phyloP scores from a whole-genome alignment of 2,888 invertebrate genomes.

The Lepas anatifera region DNA sequence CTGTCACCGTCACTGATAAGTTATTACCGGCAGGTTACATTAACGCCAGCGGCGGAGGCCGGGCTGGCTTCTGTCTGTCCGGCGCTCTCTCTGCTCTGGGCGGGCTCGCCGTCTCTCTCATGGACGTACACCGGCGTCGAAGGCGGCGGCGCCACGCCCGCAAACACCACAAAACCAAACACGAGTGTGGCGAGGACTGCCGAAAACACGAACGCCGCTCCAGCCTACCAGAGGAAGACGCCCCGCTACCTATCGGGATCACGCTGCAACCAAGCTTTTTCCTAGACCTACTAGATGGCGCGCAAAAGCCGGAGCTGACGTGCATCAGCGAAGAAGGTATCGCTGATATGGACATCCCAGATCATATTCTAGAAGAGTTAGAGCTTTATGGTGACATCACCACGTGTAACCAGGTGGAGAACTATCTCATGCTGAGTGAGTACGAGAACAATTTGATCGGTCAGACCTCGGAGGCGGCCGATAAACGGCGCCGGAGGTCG shows the following conservation, averaged over 20 bases:
- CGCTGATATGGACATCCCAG: slow-evolving; percentile 59
- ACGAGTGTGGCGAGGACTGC: slow-evolving; percentile 42
- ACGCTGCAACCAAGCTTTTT: slow-evolving; percentile 1
- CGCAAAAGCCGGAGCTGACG: slow-evolving; percentile 23
- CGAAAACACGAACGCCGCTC: slow-evolving; percentile 20
- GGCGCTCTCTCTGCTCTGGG: slow-evolving; percentile 24
- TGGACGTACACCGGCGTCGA: slow-evolving; percentile 61
- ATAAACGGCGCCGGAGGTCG: not conserved
- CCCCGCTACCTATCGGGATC: not conserved
- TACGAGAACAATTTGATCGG: slow-evolving; percentile 73
- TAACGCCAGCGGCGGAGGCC: slow-evolving; percentile 60
- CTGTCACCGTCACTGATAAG: too few species aligned
- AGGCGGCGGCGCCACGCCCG: slow-evolving; percentile 37
- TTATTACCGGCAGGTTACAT: slow-evolving; percentile 51
- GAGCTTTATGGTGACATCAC: slow-evolving; percentile 28
- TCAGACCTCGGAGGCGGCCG: slow-evolving; percentile 49
- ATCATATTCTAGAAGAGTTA: slow-evolving; percentile 61
- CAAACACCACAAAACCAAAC: slow-evolving; percentile 21
- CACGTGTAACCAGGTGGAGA: slow-evolving; percentile 50
- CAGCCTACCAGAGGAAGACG: slow-evolving; percentile 7
- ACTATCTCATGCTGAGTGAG: slow-evolving; percentile 72
- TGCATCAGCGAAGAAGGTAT: slow-evolving; percentile 61
- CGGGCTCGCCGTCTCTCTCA: slow-evolving; percentile 51
- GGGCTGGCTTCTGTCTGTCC: slow-evolving; percentile 64
- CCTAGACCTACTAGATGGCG: not conserved